Conservation (phyloP, 2,797 vertebrate species). For the Enteromius radiatus region DNA sequence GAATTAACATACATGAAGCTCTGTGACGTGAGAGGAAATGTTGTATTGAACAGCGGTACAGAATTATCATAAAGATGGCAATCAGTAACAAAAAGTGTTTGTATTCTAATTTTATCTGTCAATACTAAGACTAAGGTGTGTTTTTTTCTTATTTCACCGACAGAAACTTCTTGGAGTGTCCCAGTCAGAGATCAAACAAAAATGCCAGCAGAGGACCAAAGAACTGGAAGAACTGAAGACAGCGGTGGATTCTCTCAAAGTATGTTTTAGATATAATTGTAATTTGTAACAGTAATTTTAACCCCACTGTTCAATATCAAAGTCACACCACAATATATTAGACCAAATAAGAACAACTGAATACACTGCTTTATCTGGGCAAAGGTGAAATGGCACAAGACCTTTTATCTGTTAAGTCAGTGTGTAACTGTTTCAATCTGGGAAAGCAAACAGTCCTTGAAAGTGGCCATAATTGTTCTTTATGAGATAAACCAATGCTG, state of each 20-base stretch:
- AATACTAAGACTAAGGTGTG: neutral
- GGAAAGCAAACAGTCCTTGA: conserved; percentile 60
- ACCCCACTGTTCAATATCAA: conserved; percentile 16
- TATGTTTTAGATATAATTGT: conserved; percentile 50
- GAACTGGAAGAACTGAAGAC: conserved; percentile 84
- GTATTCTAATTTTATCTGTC: conserved; percentile 2
- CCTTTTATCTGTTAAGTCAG: conserved; percentile 55
- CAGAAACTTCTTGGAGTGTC: conserved; percentile 85
- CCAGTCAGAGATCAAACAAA: conserved; percentile 82
- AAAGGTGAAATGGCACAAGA: conserved; percentile 28
- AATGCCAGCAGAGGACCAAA: conserved; percentile 83
- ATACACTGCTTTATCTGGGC: conserved; percentile 26
- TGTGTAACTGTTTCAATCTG: conserved; percentile 43
- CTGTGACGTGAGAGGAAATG: neutral
- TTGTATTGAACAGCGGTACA: neutral
- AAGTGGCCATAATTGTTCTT: conserved; percentile 41
- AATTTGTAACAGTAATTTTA: neutral
- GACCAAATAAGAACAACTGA: conserved; percentile 11
- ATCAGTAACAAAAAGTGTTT: neutral
- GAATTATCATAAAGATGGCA: neutral
- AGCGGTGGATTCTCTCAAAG: conserved; percentile 81
- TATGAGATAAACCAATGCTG: conserved; percentile 35
- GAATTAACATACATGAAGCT: neutral
- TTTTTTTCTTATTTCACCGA: conserved; percentile 30
- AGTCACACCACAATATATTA: conserved; percentile 38